Evolutionary conservation across 2,888 invertebrate genomes (phyloP).

Genomic region (Diarsia dahlii): DNA sequence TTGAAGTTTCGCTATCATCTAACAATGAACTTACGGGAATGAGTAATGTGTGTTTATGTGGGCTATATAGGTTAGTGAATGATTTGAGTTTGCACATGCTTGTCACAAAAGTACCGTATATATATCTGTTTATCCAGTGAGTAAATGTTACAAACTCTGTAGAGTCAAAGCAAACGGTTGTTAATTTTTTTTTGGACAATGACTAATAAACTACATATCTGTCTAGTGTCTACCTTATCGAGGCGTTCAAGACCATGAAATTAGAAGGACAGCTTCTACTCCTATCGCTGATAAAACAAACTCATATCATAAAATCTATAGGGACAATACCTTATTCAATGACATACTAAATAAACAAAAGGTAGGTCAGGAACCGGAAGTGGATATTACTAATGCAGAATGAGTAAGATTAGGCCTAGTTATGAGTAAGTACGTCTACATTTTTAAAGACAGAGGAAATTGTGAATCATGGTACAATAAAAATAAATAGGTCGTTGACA

Average conservation of each 20-base stretch:
- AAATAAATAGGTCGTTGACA: constrained; percentile 52
- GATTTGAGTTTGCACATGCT: too few relatives aligned
- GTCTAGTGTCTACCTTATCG: not conserved
- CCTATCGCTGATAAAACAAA: constrained; percentile 23
- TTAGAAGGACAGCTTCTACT: constrained; percentile 30
- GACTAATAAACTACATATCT: constrained; percentile 11
- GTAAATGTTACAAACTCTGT: constrained; percentile 5
- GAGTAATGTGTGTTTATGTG: constrained; percentile 9
- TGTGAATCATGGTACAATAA: constrained; percentile 44
- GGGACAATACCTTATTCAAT: constrained; percentile 40
- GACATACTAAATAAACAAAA: constrained; percentile 73
- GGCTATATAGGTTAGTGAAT: constrained; percentile 3
- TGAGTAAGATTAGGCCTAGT: constrained; percentile 60
- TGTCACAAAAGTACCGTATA: constrained; percentile 12
- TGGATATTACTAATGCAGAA: constrained; percentile 45
- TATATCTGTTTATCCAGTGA: constrained; percentile 22
- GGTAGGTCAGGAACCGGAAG: constrained; percentile 67
- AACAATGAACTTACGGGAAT: not conserved
- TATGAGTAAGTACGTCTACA: constrained; percentile 29
- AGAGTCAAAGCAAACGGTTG: constrained; percentile 9
- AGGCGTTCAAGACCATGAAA: constrained; percentile 34
- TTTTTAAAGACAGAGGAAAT: constrained; percentile 24
- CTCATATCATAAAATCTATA: constrained; percentile 21
- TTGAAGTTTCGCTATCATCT: constrained; percentile 12
- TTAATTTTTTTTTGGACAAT: not conserved